A percentile compares a stretch with the other conserved stretches of the same genome.
Conservation (phyloP, 2,113 vertebrate species). For the Lutjanus erythropterus region DNA sequence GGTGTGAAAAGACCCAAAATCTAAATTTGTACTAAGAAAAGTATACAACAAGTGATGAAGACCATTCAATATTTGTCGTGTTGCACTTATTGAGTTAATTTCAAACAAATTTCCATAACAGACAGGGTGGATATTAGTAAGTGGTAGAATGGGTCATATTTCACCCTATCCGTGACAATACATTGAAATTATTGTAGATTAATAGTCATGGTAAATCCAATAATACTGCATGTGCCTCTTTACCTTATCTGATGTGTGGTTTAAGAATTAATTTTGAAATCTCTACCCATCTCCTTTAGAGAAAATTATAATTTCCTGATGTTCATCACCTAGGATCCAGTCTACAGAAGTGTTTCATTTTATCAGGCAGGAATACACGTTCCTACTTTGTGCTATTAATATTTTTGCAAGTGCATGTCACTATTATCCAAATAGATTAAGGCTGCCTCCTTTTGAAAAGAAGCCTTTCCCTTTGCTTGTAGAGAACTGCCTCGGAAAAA, state of each 20-base stretch:
- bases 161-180: conserved; percentile 3
- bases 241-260: conserved; percentile 53
- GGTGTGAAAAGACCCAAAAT: no score
- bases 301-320: conserved; percentile 61
- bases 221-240: conserved; percentile 24
- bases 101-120: background rate
- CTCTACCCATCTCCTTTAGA: conserved; percentile 30
- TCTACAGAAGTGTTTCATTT: conserved; percentile 48
- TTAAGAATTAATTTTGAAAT: conserved; percentile 57
- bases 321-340: conserved; percentile 43
- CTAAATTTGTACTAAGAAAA: background rate
- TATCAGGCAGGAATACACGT: conserved; percentile 27
- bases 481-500: conserved; percentile 1
- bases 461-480: conserved; percentile 17
- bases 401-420: conserved; percentile 42
- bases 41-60: background rate
- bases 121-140: background rate
- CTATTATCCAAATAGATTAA: conserved; percentile 60
- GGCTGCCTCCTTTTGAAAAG: conserved; percentile 12
- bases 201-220: conserved; percentile 35
- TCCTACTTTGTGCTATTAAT: conserved; percentile 57
- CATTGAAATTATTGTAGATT: conserved; percentile 20
- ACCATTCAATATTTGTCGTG: background rate
- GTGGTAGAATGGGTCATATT: background rate
- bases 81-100: background rate